phyloP scores from a whole-genome alignment of 2,888 invertebrate species.

The Pseudeuparius sepicola region DNA sequence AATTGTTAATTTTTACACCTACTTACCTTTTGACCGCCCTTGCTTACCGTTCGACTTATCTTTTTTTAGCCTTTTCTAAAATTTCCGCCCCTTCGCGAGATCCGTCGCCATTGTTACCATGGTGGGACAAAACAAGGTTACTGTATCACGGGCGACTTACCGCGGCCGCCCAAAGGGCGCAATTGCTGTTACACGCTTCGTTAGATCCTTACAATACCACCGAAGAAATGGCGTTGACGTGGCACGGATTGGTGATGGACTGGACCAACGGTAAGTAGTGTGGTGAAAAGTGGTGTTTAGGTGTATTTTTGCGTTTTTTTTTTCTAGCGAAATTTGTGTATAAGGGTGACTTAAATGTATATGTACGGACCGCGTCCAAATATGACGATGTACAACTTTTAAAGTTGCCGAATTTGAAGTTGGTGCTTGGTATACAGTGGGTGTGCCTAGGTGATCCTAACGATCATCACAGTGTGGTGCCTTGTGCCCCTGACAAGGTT shows the following conservation, averaged over 20 bases:
- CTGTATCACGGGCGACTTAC: conserved; percentile 88
- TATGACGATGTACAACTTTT: conserved; percentile 95
- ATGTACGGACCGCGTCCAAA: conserved; percentile 93
- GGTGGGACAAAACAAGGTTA: conserved; percentile 95
- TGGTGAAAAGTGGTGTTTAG: not conserved
- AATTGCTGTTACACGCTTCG: conserved; percentile 88
- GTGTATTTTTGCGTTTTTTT: conserved; percentile 16
- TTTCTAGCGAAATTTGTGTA: conserved; percentile 70
- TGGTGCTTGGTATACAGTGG: conserved; percentile 82
- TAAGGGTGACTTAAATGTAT: conserved; percentile 89
- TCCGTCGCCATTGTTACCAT: conserved; percentile 87
- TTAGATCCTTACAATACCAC: conserved; percentile 98
- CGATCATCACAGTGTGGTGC: conserved; percentile 91
- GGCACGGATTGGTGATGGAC: conserved; percentile 87
- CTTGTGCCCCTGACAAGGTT: conserved; percentile 90
- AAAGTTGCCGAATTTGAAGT: conserved; percentile 79
- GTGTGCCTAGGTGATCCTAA: conserved; percentile 85
- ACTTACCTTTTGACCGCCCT: no score
- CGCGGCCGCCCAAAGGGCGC: conserved; percentile 76
- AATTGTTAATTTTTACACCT: no score
- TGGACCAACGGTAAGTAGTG: conserved; percentile 78
- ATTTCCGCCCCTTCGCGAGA: conserved; percentile 80
- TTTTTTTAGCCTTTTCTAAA: conserved; percentile 65
- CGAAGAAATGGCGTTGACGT: conserved; percentile 96
- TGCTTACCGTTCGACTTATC: no score